These are phyloP conservation scores for Bos indicus DNA, from an alignment of 2,113 vertebrate species.

Conservation along the genomic window DNA sequence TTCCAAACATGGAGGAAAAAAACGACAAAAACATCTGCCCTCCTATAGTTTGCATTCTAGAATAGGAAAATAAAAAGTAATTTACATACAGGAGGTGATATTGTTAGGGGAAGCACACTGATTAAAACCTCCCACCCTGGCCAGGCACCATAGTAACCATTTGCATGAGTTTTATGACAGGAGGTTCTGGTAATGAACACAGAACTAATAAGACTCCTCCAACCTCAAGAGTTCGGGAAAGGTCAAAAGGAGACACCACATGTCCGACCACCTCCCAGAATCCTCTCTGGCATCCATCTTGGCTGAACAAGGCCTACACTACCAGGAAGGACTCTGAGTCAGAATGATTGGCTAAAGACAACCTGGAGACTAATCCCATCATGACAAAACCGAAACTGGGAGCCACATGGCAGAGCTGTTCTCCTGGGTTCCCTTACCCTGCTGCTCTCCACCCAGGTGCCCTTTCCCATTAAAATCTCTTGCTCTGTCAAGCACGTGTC, in stretches of 20 bases:
- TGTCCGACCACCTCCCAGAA: background rate
- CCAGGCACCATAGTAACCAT: background rate
- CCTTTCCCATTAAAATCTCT: background rate
- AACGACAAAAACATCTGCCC: background rate
- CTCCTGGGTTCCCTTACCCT: background rate
- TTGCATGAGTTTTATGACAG: background rate
- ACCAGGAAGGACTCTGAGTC: background rate
- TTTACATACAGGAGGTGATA: background rate
- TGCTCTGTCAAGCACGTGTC: background rate
- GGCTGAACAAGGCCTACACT: background rate
- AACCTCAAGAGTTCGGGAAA: background rate
- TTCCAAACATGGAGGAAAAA: background rate
- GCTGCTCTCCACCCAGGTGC: background rate
- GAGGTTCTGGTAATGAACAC: background rate
- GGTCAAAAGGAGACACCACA: background rate
- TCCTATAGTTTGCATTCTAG: background rate
- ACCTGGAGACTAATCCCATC: background rate
- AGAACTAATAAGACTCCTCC: background rate
- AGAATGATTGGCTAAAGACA: background rate
- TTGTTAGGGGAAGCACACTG: background rate
- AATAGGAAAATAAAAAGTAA: background rate
- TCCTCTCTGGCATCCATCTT: background rate
- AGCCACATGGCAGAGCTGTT: background rate
- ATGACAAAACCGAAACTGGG: background rate
- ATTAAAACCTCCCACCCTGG: background rate